These are phyloP conservation scores for Solenodon paradoxus DNA, from an alignment of 2,113 vertebrate genomes.

Conservation along the genomic window DNA sequence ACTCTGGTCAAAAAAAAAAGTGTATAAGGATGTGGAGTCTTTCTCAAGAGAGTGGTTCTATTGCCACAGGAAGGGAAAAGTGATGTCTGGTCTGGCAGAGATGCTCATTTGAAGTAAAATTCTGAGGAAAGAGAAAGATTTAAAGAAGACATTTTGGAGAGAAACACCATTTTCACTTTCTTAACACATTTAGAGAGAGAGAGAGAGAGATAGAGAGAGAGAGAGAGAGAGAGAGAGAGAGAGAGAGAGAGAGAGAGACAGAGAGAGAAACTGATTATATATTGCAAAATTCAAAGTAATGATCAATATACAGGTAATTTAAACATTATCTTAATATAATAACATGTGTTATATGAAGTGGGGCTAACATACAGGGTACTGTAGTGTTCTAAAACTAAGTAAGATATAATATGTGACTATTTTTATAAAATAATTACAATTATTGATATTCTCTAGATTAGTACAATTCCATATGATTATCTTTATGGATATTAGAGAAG, in stretches of 20 bases:
- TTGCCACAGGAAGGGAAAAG: background rate
- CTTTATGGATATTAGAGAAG: background rate
- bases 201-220: too few species aligned
- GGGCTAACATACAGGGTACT: background rate
- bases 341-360: background rate
- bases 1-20: accelerated
- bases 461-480: background rate
- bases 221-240: background rate
- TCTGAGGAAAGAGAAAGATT: too few species aligned
- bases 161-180: background rate
- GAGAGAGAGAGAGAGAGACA: background rate
- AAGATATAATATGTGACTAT: background rate
- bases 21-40: too few species aligned
- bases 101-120: background rate
- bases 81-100: background rate
- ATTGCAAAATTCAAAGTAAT: background rate
- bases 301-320: background rate
- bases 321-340: background rate
- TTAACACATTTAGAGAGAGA: too few species aligned
- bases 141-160: background rate
- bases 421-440: background rate
- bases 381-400: background rate
- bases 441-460: background rate
- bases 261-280: background rate
- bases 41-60: background rate